phyloP scores from a whole-genome alignment of 2,113 vertebrate genomes.

The Psettodes erumei region DNA sequence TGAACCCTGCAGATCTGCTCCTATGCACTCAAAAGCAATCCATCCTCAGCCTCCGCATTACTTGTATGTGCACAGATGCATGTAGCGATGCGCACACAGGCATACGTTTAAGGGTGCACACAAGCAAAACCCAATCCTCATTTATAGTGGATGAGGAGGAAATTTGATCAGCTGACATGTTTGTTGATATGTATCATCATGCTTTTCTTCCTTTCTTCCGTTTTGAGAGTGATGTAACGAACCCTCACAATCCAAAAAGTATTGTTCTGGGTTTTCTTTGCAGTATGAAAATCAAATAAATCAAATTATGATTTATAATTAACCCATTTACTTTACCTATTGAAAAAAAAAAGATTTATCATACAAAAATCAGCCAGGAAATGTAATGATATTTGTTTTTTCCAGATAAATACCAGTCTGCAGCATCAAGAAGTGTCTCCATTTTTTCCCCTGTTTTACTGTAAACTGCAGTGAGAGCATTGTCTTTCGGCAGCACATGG shows the following conservation, averaged over 20 bases:
- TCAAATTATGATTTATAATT: background rate
- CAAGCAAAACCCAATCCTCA: background rate
- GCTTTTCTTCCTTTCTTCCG: background rate
- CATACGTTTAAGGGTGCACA: constrained; percentile 17
- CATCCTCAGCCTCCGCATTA: constrained; percentile 56
- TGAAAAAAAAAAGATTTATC: background rate
- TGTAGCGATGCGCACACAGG: background rate
- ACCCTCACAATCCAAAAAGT: background rate
- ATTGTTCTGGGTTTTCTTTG: background rate
- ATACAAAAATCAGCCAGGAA: background rate
- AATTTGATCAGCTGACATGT: constrained; percentile 24
- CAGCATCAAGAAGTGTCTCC: too few species aligned
- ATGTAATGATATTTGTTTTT: background rate
- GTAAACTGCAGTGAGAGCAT: background rate
- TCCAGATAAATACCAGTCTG: background rate
- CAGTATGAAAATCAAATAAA: background rate
- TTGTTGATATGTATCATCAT: background rate
- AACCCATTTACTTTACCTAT: background rate
- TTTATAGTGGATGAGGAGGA: background rate
- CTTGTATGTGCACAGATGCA: constrained; percentile 19
- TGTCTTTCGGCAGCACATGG: background rate
- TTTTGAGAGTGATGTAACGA: background rate
- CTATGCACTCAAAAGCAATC: constrained; percentile 36
- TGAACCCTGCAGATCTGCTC: constrained; percentile 55
- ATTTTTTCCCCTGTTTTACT: background rate